Evolutionary conservation across 2,888 invertebrate genomes (phyloP), one percentile per base, ranked within the genome.

Genomic region (Brachypterus glaber): DNA sequence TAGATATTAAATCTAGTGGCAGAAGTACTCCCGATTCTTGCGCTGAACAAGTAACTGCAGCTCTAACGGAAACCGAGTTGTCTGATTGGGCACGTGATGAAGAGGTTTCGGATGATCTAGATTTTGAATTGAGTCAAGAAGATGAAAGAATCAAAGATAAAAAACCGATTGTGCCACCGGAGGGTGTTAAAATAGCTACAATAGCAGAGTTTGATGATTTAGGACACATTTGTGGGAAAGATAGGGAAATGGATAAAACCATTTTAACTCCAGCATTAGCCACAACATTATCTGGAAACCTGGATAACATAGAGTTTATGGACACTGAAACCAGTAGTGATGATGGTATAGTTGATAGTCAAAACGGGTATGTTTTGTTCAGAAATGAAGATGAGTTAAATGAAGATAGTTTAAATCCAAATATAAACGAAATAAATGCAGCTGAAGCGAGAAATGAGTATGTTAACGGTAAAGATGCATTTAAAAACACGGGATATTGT

Each of bases 1-100:
- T 16, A 15, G 63, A 49, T 57, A 64, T 49, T 48, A 64, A 30
- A 35, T 38, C 47, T n/a, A 53, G 55, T 34, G 52, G 72, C 50
- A 52, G 74, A 51, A 60, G 74, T 59, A 74, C 66, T 51, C 73
- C 66, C 1, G 62, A 62, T 29, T 82, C 83, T 0, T 75, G 79
- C 36, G 76, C 77, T 2, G 83, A 84, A 49, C 71, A 72, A 1
- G 79, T 79, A 0, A 81, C 81, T 0, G 75, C 82, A 1, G 83
- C 78, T 2, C 67, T 87, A 8, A 87, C 88, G 0, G 89, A 89
- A 62, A 88, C 88, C 0, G 89, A 89, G 57, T 67, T 88, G n/a
- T 88, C 87, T 0, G 89, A 90, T 59, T 89, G 88, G 89, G 87
- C 86, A 0, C 76, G 82, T 3, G 88, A 89, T 54, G 83, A 80